Conservation (phyloP, 2,113 vertebrate species). For the Podarcis raffonei region DNA sequence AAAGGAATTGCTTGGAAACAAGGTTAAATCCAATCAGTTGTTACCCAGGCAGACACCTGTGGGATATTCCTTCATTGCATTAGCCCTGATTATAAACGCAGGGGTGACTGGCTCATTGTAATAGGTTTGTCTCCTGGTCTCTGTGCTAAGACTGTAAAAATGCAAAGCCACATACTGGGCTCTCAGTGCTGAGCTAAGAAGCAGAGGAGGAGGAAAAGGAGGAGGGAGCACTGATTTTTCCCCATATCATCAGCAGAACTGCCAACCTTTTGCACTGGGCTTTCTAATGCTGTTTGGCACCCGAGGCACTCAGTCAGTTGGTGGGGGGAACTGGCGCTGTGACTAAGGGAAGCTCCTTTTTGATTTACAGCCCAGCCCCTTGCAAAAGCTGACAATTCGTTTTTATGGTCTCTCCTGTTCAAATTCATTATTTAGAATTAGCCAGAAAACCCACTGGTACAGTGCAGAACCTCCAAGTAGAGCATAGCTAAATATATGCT, state of each 20-base stretch:
- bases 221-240: slow-evolving; percentile 33
- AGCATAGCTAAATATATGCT: background rate
- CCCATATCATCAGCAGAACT: slow-evolving; percentile 72
- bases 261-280: slow-evolving; percentile 68
- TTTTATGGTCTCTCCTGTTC: slow-evolving; percentile 52
- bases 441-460: slow-evolving; percentile 32
- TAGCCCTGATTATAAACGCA: slow-evolving; percentile 66
- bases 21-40: slow-evolving; percentile 28
- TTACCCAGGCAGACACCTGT: background rate
- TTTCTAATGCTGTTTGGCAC: slow-evolving; percentile 71
- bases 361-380: slow-evolving; percentile 62
- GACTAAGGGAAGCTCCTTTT: slow-evolving; percentile 55
- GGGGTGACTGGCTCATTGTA: slow-evolving; percentile 53
- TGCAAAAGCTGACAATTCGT: slow-evolving; percentile 54
- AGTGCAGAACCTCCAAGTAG: slow-evolving; percentile 28
- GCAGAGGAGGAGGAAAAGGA: slow-evolving; percentile 29
- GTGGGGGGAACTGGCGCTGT: slow-evolving; percentile 61
- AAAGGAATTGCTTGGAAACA: slow-evolving; percentile 32
- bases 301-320: slow-evolving; percentile 68
- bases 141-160: slow-evolving; percentile 44
- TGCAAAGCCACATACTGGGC: slow-evolving; percentile 46
- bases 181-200: slow-evolving; percentile 54
- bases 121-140: slow-evolving; percentile 38
- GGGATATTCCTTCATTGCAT: slow-evolving; percentile 52
- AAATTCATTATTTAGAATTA: slow-evolving; percentile 63